Percentiles rank a stretch among this genome's conserved stretches.
These are phyloP conservation scores for Poicephalus gulielmi DNA, from an alignment of 2,113 vertebrate species.

Conservation along the genomic window DNA sequence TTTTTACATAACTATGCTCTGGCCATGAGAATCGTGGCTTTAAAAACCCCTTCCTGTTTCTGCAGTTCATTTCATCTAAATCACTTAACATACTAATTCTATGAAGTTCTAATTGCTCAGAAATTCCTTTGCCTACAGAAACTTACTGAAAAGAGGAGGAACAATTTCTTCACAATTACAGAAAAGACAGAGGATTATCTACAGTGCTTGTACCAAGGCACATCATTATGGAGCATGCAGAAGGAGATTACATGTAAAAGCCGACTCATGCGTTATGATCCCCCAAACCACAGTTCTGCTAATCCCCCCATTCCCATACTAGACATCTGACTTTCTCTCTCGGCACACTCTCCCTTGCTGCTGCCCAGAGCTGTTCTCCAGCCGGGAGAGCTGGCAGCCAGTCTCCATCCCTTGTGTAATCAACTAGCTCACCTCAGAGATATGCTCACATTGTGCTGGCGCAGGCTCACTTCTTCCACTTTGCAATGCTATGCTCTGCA, in stretches of 20 bases:
- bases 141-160: background rate
- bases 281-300: background rate
- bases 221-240: rapidly evolving
- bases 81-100: background rate
- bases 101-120: background rate
- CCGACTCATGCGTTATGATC: background rate
- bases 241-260: background rate
- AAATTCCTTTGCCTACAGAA: background rate
- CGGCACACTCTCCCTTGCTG: background rate
- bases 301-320: background rate
- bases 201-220: background rate
- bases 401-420: constrained; percentile 58
- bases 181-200: background rate
- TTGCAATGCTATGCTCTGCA: background rate
- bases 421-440: constrained; percentile 72
- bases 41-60: background rate
- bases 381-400: constrained; percentile 47
- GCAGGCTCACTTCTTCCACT: constrained; percentile 39
- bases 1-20: background rate
- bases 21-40: background rate
- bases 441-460: constrained; percentile 57
- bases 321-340: constrained; percentile 17
- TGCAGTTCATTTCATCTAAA: background rate
- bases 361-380: constrained; percentile 51
- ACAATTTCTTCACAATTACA: background rate